Evolutionary conservation across 2,797 vertebrate genomes (phyloP), one percentile per base, ranked within the genome.

Genomic region (Heliangelus exortis): DNA sequence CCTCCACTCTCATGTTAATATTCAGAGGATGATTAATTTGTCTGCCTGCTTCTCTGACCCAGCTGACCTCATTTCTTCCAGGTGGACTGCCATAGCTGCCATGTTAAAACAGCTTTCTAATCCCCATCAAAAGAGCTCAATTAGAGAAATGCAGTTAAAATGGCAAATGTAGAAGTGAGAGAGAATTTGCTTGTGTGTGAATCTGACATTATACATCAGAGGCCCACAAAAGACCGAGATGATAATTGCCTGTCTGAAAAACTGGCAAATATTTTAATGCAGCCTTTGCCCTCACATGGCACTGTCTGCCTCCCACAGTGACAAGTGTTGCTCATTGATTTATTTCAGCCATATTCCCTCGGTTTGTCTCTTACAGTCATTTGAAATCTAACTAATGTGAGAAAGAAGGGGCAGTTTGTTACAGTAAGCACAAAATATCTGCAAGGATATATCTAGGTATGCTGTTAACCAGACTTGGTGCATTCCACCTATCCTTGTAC

Each of bases 201-300:
- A 81, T 90, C 76, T 63, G 86, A 73, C 65, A 73, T 90, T 81
- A 33, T 31, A 50, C 51, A 88, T 90, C 80, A 62, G 51, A 78
- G 77, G 59, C 67, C 54, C 51, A 88, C 62, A 84, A 88, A 93
- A 90, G 73, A 88, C 63, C 69, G 85, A 92, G 88, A 86, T 10
- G 83, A 89, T 95, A 95, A 95, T 82, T 93, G 86, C 72, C 86
- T 90, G 77, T 84, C 90, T 82, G 8, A 79, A 92, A 94, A 79
- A 48, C 33, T 89, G 69, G 83, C 69, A 84, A 84, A 79, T 50
- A 79, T 54, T 92, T 89, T 20, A 87, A 76, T 65, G 81, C 80
- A 88, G 83, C 74, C 90, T 57, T 31, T 91, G 87, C 73, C 83
- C 85, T 95, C 69, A 22, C 2, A 0, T 43, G 66, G 76, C 87